Evolutionary conservation across 2,113 vertebrate genomes (phyloP).

Genomic region (Glareola pratincola): DNA sequence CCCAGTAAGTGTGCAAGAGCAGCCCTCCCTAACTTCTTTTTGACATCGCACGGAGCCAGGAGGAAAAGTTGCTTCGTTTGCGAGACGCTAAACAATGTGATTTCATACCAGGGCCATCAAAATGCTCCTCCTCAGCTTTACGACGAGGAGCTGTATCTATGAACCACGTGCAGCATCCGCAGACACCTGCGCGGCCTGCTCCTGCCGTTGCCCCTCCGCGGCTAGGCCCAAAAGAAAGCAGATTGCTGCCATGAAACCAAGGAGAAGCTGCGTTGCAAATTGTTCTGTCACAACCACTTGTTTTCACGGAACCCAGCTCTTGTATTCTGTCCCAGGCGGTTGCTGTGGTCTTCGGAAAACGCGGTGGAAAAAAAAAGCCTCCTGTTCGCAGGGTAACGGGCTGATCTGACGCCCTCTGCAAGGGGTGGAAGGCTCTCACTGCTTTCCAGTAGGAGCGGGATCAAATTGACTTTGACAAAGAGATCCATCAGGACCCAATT

Average conservation of each 20-base stretch:
- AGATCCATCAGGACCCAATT: not conserved
- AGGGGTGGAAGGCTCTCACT: not conserved
- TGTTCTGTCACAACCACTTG: not conserved
- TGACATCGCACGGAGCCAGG: not conserved
- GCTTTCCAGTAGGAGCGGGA: not conserved
- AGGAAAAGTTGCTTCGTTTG: not conserved
- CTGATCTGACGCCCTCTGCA: not conserved
- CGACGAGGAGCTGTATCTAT: not conserved
- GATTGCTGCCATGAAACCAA: not conserved
- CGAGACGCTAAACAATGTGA: not conserved
- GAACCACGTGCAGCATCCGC: not conserved
- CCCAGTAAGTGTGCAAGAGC: not conserved
- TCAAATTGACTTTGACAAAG: not conserved
- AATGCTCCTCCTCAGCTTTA: not conserved
- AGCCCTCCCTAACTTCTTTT: not conserved
- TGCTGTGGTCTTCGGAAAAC: not conserved
- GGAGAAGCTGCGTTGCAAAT: not conserved
- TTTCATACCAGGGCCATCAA: not conserved
- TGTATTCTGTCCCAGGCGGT: not conserved
- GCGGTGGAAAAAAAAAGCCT: not conserved
- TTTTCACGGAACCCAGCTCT: not conserved
- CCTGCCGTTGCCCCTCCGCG: rapidly evolving
- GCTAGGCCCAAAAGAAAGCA: not conserved
- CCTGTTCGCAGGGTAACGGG: not conserved
- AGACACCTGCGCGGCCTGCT: rapidly evolving